phyloP scores from a whole-genome alignment of 64 coral and sea anemone species.

The Porites australiensis region DNA sequence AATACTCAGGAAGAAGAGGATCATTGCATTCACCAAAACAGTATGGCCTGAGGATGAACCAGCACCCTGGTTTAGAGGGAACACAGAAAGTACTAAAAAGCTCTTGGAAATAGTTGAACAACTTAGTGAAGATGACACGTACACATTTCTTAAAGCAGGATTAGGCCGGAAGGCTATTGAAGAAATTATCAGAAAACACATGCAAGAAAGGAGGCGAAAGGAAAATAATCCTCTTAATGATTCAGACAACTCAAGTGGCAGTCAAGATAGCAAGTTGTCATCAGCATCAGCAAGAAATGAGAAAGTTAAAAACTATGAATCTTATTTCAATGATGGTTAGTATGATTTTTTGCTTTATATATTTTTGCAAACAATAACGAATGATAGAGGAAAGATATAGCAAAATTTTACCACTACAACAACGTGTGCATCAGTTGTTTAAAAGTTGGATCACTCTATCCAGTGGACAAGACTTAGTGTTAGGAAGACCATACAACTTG shows the following conservation, averaged over 20 bases:
- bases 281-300: conserved; percentile 11
- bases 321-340: conserved; percentile 23
- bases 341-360: background rate
- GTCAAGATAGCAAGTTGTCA: background rate
- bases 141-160: conserved; percentile 28
- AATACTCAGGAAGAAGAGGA: conserved; percentile 39
- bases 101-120: conserved; percentile 14
- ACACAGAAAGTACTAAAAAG: background rate
- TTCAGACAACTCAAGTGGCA: background rate
- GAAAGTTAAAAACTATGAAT: conserved; percentile 7
- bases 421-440: background rate
- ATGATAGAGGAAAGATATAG: conserved; percentile 2
- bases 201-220: conserved; percentile 33
- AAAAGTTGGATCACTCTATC: background rate
- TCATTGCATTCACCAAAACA: conserved; percentile 27
- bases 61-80: conserved; percentile 39
- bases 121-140: conserved; percentile 16
- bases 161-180: conserved; percentile 35
- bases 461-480: background rate
- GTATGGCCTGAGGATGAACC: conserved; percentile 50
- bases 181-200: conserved; percentile 25
- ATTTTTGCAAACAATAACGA: background rate
- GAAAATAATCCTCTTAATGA: conserved; percentile 10
- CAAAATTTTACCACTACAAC: conserved; percentile 1
- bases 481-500: background rate